A percentile compares a stretch with the other conserved stretches of the same genome.
phyloP scores from a whole-genome alignment of 2,113 vertebrate genomes.

The Rhadina sibilatrix region DNA sequence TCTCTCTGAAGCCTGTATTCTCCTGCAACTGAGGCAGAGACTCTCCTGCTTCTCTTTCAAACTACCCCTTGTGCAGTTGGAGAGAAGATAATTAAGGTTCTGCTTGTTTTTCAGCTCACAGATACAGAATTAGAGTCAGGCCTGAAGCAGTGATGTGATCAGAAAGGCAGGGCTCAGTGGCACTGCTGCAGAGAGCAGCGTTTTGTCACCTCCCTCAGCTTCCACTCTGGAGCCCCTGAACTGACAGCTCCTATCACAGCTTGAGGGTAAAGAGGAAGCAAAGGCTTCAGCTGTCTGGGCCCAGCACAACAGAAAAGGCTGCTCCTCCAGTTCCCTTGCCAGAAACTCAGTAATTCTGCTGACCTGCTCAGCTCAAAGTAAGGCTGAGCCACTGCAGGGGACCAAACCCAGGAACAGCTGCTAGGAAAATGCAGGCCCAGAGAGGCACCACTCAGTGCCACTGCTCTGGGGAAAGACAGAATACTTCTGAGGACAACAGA shows the following conservation, averaged over 20 bases:
- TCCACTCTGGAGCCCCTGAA: neutral
- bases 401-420: neutral
- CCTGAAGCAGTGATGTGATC: neutral
- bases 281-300: neutral
- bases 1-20: neutral
- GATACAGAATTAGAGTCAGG: neutral
- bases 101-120: neutral
- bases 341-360: neutral
- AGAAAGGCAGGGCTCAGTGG: neutral
- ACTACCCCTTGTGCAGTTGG: neutral
- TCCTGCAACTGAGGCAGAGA: neutral
- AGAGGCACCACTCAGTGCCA: neutral
- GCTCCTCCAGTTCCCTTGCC: neutral
- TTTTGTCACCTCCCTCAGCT: neutral
- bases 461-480: neutral
- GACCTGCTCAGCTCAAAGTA: neutral
- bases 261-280: neutral
- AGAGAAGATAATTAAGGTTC: neutral
- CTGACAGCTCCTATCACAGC: neutral
- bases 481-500: neutral
- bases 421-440: neutral
- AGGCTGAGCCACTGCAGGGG: neutral
- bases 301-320: neutral
- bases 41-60: neutral
- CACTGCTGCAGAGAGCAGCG: neutral